These are phyloP conservation scores for Allobates femoralis DNA, from an alignment of 2,797 vertebrate genomes.

Conservation along the genomic window DNA sequence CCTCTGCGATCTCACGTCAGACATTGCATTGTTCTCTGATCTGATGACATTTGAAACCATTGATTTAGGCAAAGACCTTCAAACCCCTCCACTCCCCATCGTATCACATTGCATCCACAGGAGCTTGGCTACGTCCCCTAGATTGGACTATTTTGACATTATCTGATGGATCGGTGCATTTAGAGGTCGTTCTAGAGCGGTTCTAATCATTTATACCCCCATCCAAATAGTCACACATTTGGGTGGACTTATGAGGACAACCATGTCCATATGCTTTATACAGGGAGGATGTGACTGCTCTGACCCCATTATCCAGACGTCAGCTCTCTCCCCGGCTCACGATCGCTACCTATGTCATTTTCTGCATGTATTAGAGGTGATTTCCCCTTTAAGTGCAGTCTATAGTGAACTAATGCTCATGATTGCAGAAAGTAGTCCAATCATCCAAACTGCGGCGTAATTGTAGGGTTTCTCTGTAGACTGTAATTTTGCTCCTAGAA, in stretches of 20 bases:
- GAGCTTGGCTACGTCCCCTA: neutral
- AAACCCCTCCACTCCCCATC: neutral
- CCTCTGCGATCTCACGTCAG: neutral
- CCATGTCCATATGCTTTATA: neutral
- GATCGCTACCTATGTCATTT: neutral
- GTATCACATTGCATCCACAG: neutral
- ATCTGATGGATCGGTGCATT: neutral
- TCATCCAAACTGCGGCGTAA: neutral
- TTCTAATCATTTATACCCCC: neutral
- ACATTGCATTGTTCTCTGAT: neutral
- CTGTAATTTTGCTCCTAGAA: neutral
- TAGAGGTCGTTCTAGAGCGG: neutral
- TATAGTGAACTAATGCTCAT: neutral
- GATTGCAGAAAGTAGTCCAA: neutral
- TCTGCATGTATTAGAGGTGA: neutral
- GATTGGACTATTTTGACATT: slow-evolving; percentile 8
- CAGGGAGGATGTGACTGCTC: neutral
- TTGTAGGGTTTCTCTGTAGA: neutral
- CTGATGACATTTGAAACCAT: slow-evolving; percentile 30
- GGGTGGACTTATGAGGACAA: neutral
- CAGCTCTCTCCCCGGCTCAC: neutral
- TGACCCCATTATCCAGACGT: neutral
- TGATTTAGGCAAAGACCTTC: slow-evolving; percentile 4
- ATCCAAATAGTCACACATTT: too few species aligned
- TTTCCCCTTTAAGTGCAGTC: neutral